Evolutionary conservation across 2,888 invertebrate genomes (phyloP).

Genomic region (Amphiduros pacificus): DNA sequence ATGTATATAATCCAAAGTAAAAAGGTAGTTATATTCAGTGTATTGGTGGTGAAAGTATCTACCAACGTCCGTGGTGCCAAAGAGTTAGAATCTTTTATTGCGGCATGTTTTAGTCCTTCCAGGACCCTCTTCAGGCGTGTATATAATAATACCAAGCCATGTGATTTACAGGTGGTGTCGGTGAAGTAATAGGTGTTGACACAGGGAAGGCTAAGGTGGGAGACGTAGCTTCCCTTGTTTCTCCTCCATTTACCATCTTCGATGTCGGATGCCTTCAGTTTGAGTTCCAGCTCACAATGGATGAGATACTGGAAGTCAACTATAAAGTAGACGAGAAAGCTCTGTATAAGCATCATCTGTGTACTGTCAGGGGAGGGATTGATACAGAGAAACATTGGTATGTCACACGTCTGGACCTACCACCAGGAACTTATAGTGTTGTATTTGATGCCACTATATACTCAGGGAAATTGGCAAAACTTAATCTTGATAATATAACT

Average conservation of each 20-base stretch:
- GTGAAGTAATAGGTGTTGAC: neutral
- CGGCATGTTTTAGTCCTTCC: too few species aligned
- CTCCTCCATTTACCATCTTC: conserved; percentile 13
- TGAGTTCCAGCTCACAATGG: conserved; percentile 16
- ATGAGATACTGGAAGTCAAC: conserved; percentile 22
- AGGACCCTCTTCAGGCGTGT: too few species aligned
- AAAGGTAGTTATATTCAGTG: too few species aligned
- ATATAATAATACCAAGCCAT: too few species aligned
- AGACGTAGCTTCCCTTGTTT: conserved; percentile 20
- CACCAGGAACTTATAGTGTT: conserved; percentile 15
- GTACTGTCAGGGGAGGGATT: neutral
- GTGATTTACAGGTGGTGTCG: neutral
- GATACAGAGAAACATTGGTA: conserved; percentile 12
- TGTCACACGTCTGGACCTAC: conserved; percentile 15
- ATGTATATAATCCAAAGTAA: too few species aligned
- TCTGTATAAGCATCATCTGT: neutral
- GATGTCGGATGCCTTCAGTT: conserved; percentile 22
- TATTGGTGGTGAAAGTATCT: too few species aligned
- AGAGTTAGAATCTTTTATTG: too few species aligned
- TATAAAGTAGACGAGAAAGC: neutral
- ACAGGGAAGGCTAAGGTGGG: neutral
- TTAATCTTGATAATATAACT: conserved; percentile 19
- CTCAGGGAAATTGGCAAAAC: conserved; percentile 11
- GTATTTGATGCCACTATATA: conserved; percentile 19
- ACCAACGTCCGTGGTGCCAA: too few species aligned